Base-by-base conservation (phyloP, 2,113 vertebrate species). In the Syngnathus scovelli region DNA sequence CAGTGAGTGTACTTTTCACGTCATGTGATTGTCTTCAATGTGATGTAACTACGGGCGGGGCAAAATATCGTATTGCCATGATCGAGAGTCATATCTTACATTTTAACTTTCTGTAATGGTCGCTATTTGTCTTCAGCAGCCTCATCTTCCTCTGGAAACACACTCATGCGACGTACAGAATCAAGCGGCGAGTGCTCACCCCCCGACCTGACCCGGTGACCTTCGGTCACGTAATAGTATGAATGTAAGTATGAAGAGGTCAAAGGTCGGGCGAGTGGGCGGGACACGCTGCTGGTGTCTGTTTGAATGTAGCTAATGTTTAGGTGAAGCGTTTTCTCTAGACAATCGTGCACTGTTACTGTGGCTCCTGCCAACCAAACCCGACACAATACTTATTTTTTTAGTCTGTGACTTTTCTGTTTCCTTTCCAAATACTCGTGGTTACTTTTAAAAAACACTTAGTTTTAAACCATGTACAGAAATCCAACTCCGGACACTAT, bases 231-330 rank as follows among this genome's bases (percentile, higher is more conserved):
- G 55, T 36, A 36, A 13, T 7, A n/a, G 6, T 7, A 27, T 7
- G 41, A 27, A 43, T 44, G 21, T 43, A 70, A 33, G 55, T 58
- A 36, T 36, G 55, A 58, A 16, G 21, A 75, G 61, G 79, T 54
- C 44, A 48, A 48, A 48, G 44, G 44, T 48, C 44, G 13, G 16
- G 44, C 44, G 39, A 67, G 71, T 69, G 74, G 82, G 63, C 63
- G 54, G 74, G 54, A 71, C 75, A 64, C 68, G 72, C 74, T 75
- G 82, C 81, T 44, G 16, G 83, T 81, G 85, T 84, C 88, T 84
- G 59, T 85, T 80, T 90, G 89, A 90, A 89, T 89, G 89, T 89
- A 89, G 79, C 80, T 78, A 74, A 61, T 67, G 75, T 68, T 64
- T 70, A 78, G 72, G 68, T 72, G 69, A 83, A 81, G 59, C 49